These are phyloP conservation scores for Sipha flava DNA, from an alignment of 1,140 invertebrate species.

Conservation along the genomic window DNA sequence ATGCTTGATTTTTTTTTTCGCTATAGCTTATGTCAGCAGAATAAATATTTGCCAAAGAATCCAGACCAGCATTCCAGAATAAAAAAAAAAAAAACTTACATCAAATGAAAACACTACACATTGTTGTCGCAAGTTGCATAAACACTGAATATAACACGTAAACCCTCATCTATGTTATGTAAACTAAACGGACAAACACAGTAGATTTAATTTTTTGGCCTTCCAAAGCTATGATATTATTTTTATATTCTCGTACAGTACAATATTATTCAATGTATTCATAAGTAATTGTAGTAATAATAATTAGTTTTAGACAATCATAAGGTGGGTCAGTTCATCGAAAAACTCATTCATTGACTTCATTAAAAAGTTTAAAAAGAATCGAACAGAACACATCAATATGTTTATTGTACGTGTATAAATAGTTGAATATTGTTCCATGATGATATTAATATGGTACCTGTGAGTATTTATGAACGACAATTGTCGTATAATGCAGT, in stretches of 20 bases:
- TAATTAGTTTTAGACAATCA: too few species aligned
- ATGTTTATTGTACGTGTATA: too few species aligned
- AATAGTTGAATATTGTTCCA: too few species aligned
- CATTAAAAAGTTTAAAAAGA: too few species aligned
- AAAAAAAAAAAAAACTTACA: not conserved
- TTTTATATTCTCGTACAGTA: not conserved
- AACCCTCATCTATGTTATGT: constrained; percentile 5
- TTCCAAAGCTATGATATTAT: not conserved
- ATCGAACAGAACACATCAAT: too few species aligned
- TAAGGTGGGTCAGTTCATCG: too few species aligned
- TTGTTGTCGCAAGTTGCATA: constrained; percentile 23
- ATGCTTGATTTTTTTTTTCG: not conserved
- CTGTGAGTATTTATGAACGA: too few species aligned
- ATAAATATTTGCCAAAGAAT: constrained; percentile 6
- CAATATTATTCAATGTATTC: not conserved
- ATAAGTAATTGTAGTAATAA: too few species aligned
- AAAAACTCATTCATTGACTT: too few species aligned
- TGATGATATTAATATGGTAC: too few species aligned
- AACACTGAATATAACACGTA: constrained; percentile 18
- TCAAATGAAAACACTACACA: constrained; percentile 15
- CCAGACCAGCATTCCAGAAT: constrained; percentile 5
- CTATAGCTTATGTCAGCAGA: not conserved
- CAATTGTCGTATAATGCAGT: too few species aligned
- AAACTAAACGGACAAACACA: constrained; percentile 24
- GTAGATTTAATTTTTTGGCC: not conserved